Percentiles rank a stretch among this genome's conserved stretches.
These are phyloP conservation scores for Trissolcus japonicus DNA, from an alignment of 2,888 invertebrate species.

Conservation along the genomic window DNA sequence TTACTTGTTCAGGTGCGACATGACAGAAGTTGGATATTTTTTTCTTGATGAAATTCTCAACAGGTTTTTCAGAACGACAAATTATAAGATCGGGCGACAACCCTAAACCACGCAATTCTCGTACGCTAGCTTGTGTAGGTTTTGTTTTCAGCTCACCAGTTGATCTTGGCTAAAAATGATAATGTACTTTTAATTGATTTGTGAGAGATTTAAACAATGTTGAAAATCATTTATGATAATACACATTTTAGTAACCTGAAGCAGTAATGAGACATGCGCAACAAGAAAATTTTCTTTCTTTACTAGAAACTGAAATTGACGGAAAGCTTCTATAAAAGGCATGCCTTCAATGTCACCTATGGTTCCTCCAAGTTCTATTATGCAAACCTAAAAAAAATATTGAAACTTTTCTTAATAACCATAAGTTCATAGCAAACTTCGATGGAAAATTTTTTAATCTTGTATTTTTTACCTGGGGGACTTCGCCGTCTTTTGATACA, in stretches of 20 bases:
- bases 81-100: constrained; percentile 96
- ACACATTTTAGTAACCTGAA: constrained; percentile 80
- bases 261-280: constrained; percentile 97
- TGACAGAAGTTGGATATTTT: constrained; percentile 98
- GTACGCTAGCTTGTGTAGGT: constrained; percentile 97
- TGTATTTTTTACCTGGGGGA: constrained; percentile 79
- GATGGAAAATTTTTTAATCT: no score
- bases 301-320: constrained; percentile 97
- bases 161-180: constrained; percentile 82
- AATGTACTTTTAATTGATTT: background rate
- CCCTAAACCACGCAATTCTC: constrained; percentile 95
- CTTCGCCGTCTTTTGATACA: constrained; percentile 83
- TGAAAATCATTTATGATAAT: constrained; percentile 40
- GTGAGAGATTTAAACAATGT: background rate
- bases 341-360: constrained; percentile 99
- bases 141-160: constrained; percentile 99
- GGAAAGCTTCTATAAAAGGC: constrained; percentile 99
- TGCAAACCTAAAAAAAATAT: constrained; percentile 81
- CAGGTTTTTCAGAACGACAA: constrained; percentile 92
- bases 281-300: constrained; percentile 95
- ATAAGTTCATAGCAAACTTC: background rate
- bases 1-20: constrained; percentile 92
- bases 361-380: constrained; percentile 96
- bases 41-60: constrained; percentile 89
- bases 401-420: background rate